Percentiles rank a stretch among this genome's conserved stretches.
Conservation (phyloP, 2,113 vertebrate genomes). For the Aspidoscelis tigris region DNA sequence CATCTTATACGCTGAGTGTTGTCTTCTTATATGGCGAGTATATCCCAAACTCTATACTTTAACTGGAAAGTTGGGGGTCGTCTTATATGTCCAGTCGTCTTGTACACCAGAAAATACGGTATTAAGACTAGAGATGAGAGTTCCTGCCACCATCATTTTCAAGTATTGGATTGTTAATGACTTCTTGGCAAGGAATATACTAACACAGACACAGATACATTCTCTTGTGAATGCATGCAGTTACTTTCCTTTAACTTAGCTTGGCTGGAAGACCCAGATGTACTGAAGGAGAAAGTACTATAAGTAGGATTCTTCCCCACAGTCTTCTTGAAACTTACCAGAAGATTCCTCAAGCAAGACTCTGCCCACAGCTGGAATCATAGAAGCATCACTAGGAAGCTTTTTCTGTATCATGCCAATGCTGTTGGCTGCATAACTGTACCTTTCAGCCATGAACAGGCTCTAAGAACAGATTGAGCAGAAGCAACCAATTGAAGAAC, state of each 20-base stretch:
- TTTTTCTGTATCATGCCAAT: background rate
- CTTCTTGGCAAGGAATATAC: too few relatives aligned
- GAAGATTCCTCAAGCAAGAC: background rate
- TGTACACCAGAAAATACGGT: too few relatives aligned
- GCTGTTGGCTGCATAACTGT: background rate
- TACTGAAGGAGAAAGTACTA: background rate
- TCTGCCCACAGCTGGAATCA: background rate
- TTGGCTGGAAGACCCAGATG: background rate
- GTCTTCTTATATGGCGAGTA: too few relatives aligned
- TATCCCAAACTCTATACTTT: too few relatives aligned
- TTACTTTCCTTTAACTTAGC: background rate
- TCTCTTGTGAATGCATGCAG: background rate
- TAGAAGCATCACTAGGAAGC: background rate
- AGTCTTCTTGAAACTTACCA: background rate
- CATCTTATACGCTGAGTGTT: too few relatives aligned
- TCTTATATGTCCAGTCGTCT: too few relatives aligned
- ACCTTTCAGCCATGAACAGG: background rate
- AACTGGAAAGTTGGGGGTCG: too few relatives aligned
- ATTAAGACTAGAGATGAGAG: background rate
- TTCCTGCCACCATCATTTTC: too few relatives aligned
- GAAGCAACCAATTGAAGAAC: background rate
- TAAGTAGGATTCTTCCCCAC: background rate
- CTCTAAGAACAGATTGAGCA: background rate
- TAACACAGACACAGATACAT: background rate
- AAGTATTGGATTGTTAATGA: too few relatives aligned